Conservation (phyloP, 2,797 vertebrate genomes). For the Synaphobranchus kaupii region DNA sequence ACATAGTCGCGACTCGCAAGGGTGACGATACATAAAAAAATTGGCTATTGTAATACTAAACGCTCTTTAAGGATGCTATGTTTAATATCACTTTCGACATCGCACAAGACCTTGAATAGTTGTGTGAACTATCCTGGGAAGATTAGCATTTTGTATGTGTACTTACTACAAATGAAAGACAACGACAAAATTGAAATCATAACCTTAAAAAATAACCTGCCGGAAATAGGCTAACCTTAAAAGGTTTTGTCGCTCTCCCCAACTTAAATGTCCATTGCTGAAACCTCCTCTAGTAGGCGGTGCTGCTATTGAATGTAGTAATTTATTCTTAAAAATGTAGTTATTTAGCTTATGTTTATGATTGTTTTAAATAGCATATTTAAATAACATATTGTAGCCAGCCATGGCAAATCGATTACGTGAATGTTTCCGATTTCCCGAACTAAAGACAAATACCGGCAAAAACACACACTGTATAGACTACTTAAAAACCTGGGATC, state of each 20-base stretch:
- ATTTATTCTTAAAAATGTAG: not conserved
- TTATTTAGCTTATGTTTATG: not conserved
- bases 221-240: not conserved
- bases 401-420: not conserved
- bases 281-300: conserved; percentile 35
- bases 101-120: not conserved
- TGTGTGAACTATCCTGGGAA: not conserved
- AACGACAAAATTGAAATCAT: not conserved
- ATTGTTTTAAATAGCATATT: not conserved
- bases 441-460: not conserved
- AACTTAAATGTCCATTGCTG: conserved; percentile 7
- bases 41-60: too few relatives aligned
- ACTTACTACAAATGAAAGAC: too few relatives aligned
- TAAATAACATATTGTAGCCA: not conserved
- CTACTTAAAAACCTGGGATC: not conserved
- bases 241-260: not conserved
- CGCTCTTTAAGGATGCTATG: too few relatives aligned
- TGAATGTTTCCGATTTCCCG: not conserved
- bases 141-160: too few relatives aligned
- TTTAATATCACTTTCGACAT: not conserved
- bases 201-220: too few relatives aligned
- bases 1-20: not conserved
- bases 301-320: conserved; percentile 28
- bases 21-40: not conserved
- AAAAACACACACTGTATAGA: not conserved